These are phyloP conservation scores for Zootoca vivipara DNA, from an alignment of 2,113 vertebrate genomes.

Conservation along the genomic window DNA sequence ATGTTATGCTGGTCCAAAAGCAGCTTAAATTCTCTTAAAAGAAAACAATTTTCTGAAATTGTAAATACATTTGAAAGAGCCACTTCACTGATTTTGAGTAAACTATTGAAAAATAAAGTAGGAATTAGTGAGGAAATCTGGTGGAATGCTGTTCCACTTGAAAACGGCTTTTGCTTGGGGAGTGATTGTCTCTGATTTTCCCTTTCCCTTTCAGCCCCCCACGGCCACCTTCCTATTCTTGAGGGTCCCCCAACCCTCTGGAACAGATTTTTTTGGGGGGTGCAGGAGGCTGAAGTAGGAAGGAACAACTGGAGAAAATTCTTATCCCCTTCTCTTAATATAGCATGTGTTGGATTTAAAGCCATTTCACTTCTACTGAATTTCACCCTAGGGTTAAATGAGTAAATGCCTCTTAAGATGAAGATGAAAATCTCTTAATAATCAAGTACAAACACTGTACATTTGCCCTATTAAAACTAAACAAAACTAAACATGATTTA, in stretches of 20 bases:
- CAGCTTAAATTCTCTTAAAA: background rate
- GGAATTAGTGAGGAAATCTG: background rate
- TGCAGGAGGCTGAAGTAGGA: background rate
- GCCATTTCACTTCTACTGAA: background rate
- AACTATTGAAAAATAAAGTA: background rate
- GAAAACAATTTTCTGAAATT: constrained; percentile 13
- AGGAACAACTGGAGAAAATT: background rate
- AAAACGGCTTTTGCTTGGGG: background rate
- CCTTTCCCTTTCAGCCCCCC: background rate
- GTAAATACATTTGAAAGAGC: background rate
- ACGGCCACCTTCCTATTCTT: background rate
- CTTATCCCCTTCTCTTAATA: background rate
- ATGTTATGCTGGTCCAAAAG: background rate
- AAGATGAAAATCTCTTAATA: background rate
- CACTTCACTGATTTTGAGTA: background rate
- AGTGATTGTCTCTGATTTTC: background rate
- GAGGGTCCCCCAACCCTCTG: background rate
- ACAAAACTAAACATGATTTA: background rate
- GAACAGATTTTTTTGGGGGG: background rate
- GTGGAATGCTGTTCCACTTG: background rate
- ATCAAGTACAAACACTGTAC: background rate
- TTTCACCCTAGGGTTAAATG: background rate
- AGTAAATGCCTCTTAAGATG: too few relatives aligned
- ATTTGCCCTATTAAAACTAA: background rate
- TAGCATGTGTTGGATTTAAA: background rate